Percentiles rank a stretch among this genome's conserved stretches.
phyloP scores from a whole-genome alignment of 2,888 invertebrate species.

The Ormyrus pomaceus region DNA sequence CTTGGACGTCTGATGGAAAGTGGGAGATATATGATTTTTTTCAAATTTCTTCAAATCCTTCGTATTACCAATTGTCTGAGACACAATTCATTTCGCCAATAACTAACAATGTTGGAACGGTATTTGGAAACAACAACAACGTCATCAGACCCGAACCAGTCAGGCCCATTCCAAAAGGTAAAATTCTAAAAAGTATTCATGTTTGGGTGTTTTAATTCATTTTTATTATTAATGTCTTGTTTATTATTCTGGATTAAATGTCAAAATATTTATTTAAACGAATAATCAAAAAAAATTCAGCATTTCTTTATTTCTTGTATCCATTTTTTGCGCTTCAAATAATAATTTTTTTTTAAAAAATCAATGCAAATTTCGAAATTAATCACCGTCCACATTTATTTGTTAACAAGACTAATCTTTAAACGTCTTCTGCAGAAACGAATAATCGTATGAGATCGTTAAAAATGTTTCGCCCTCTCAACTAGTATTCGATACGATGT shows the following conservation, averaged over 20 bases:
- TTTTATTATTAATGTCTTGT: background rate
- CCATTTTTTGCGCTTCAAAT: background rate
- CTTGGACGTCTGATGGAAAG: background rate
- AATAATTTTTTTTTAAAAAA: background rate
- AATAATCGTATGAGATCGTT: too few species aligned
- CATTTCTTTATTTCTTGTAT: background rate
- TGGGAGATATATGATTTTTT: background rate
- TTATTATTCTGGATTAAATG: background rate
- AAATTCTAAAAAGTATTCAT: too few species aligned
- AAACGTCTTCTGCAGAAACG: too few species aligned
- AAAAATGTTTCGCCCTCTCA: too few species aligned
- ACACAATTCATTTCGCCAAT: constrained; percentile 35
- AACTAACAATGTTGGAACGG: constrained; percentile 55
- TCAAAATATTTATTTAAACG: background rate
- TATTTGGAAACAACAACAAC: constrained; percentile 63
- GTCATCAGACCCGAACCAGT: constrained; percentile 67
- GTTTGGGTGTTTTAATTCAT: background rate
- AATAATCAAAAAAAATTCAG: background rate
- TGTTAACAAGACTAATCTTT: too few species aligned
- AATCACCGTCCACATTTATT: too few species aligned
- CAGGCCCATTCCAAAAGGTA: constrained; percentile 68
- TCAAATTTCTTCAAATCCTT: background rate
- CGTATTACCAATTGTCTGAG: background rate
- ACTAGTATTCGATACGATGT: too few species aligned
- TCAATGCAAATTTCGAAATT: too few species aligned